Evolutionary conservation across 1,140 invertebrate species (phyloP).

Genomic region (Cyrtorhinus lividipennis): DNA sequence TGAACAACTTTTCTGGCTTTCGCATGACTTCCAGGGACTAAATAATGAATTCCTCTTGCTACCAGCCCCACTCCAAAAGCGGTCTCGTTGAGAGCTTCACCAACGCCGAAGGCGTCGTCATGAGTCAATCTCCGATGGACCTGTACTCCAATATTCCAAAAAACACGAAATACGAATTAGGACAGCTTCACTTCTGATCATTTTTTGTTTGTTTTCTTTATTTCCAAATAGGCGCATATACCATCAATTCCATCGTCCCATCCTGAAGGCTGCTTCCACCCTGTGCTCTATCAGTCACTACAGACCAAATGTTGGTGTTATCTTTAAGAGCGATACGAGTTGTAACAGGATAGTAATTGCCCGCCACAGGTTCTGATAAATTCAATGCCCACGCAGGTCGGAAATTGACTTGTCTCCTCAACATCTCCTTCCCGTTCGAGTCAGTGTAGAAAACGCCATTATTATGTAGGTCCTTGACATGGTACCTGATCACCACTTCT

Average conservation of each 20-base stretch:
- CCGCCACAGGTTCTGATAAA: constrained; percentile 55
- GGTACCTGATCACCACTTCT: constrained; percentile 65
- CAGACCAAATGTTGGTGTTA: constrained; percentile 32
- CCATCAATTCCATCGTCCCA: constrained; percentile 66
- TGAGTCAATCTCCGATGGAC: constrained; percentile 68
- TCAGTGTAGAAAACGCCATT: constrained; percentile 76
- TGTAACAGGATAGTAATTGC: constrained; percentile 91
- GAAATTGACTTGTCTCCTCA: constrained; percentile 55
- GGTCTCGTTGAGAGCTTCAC: constrained; percentile 79
- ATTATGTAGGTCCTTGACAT: constrained; percentile 41
- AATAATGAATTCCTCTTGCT: constrained; percentile 57
- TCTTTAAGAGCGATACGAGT: constrained; percentile 59
- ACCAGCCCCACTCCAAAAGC: constrained; percentile 66
- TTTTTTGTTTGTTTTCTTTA: no score
- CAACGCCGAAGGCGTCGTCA: constrained; percentile 88
- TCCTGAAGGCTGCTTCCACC: constrained; percentile 67
- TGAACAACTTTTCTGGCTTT: constrained; percentile 29
- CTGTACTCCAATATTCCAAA: constrained; percentile 31
- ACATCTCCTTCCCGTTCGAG: constrained; percentile 79
- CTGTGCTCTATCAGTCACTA: constrained; percentile 73
- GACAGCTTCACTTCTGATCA: no score
- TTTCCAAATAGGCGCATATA: no score
- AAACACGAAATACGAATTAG: constrained; percentile 11
- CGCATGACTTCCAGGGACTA: constrained; percentile 35
- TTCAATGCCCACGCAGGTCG: constrained; percentile 56